A percentile compares a stretch with the other conserved stretches of the same genome.
Conservation (phyloP, 2,113 vertebrate genomes). For the Pseudonaja textilis region DNA sequence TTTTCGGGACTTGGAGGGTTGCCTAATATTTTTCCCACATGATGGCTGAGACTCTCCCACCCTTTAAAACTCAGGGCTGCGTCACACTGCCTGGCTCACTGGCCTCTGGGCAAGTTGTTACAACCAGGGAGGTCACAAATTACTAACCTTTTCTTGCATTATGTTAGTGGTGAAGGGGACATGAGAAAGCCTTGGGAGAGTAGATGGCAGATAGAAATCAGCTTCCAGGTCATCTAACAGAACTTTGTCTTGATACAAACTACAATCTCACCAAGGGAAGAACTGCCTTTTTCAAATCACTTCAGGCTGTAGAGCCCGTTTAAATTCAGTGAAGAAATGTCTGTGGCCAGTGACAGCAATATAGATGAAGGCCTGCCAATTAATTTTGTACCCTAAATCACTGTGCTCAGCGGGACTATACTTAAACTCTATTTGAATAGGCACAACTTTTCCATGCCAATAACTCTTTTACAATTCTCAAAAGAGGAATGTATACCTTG, state of each 20-base stretch:
- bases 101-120: not conserved
- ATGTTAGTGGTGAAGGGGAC: not conserved
- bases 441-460: not conserved
- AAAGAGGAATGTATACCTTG: not conserved
- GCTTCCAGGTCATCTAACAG: constrained; percentile 25
- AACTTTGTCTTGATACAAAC: not conserved
- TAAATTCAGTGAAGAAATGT: not conserved
- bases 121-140: constrained; percentile 27
- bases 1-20: not conserved
- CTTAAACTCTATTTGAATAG: not conserved
- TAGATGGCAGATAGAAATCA: constrained; percentile 56
- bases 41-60: not conserved
- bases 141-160: constrained; percentile 19
- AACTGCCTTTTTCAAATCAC: accelerated
- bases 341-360: accelerated
- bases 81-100: constrained; percentile 50
- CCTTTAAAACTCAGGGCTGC: constrained; percentile 36
- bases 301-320: not conserved
- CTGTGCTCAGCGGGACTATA: not conserved
- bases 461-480: not conserved
- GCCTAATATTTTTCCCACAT: constrained; percentile 43
- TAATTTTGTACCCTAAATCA: not conserved
- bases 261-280: not conserved
- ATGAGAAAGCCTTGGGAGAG: constrained; percentile 22
- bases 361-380: not conserved